These are phyloP conservation scores for Odontamblyopus lacepedii DNA, from an alignment of 2,797 vertebrate genomes.

Conservation along the genomic window DNA sequence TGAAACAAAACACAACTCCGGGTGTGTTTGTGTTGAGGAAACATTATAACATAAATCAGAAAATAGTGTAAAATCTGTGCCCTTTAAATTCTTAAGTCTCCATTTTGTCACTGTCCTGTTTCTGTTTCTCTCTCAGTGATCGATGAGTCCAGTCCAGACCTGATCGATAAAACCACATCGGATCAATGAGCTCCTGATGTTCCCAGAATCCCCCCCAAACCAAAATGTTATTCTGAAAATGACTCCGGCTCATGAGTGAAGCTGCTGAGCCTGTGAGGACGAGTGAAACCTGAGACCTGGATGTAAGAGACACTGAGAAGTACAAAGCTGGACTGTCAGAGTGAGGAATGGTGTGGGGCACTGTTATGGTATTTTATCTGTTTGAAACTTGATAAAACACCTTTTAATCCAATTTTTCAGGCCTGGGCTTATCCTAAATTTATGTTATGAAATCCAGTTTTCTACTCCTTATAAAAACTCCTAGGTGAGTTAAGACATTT, in stretches of 20 bases:
- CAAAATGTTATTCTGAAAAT: background rate
- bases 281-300: background rate
- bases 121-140: constrained; percentile 23
- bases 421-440: background rate
- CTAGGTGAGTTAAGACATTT: too few species aligned
- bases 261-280: background rate
- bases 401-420: background rate
- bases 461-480: too few species aligned
- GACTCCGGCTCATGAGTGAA: background rate
- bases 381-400: background rate
- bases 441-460: too few species aligned
- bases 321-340: background rate
- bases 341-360: background rate
- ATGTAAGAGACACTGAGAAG: background rate
- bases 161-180: constrained; percentile 4
- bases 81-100: background rate
- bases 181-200: constrained; percentile 8
- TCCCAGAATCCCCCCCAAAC: constrained; percentile 11
- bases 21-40: too few species aligned
- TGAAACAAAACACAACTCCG: too few species aligned
- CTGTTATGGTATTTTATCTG: too few species aligned
- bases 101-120: constrained; percentile 12
- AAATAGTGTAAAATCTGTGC: too few species aligned
- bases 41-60: too few species aligned
- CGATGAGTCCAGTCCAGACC: constrained; percentile 14